Evolutionary conservation across 1,140 invertebrate genomes (phyloP), one percentile per base, ranked within the genome.

Genomic region (Eupristina koningsbergeri): DNA sequence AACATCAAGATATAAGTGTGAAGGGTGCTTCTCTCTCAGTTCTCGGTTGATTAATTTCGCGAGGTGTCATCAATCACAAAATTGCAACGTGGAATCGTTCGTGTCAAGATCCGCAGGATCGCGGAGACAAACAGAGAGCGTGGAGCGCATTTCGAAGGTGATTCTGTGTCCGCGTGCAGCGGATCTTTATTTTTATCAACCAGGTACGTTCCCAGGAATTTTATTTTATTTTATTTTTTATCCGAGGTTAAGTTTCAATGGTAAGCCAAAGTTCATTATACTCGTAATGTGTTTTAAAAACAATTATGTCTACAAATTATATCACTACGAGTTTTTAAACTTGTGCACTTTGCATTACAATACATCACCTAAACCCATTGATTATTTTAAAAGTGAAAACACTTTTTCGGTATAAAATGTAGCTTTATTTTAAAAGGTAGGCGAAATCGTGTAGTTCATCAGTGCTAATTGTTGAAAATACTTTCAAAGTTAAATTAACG

Each of bases 151-250:
- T n/a, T n/a, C n/a, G 45, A 13, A 90, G 88, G 87, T 88, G 89
- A 90, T 91, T 85, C 86, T 91, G 89, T 92, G 91, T 90, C 91
- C 91, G 89, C 91, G 91, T 84, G 91, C 89, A 88, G 90, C 89
- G 89, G 91, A 92, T 87, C 89, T 92, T 67, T 91, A 89, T 86
- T 87, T 89, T 81, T 92, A 91, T 89, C 91, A 91, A 64, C 89
- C 90, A 92, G 91, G 91, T 92, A 91, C 19, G 8, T 50, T 50
- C 15, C 2, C 15, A 17, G 6, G 15, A 50, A 15, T 50, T 11
- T n/a, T n/a, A n/a, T n/a, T n/a, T n/a, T n/a, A n/a, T n/a, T n/a
- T n/a, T n/a, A n/a, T n/a, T n/a, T n/a, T n/a, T n/a, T n/a, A n/a
- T n/a, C n/a, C n/a, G n/a, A n/a, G n/a, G n/a, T n/a, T n/a, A n/a